Evolutionary conservation across 2,888 invertebrate genomes (phyloP).

Genomic region (Hanleya hanleyi): DNA sequence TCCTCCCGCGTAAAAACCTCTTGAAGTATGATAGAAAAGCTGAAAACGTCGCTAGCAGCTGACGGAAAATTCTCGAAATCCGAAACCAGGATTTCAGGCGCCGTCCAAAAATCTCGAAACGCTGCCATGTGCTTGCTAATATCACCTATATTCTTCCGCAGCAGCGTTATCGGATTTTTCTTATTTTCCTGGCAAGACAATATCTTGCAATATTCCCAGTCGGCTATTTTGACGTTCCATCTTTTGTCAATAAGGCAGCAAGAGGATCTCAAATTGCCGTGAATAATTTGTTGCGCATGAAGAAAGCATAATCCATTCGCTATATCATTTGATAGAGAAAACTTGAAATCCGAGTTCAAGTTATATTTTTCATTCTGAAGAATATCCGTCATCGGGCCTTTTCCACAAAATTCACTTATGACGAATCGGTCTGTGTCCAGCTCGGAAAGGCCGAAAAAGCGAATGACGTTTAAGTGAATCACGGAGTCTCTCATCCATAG

Average conservation of each 20-base stretch:
- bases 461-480: conserved; percentile 55
- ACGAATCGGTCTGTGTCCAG: conserved; percentile 45
- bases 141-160: conserved; percentile 23
- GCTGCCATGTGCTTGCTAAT: conserved; percentile 21
- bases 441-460: conserved; percentile 63
- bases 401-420: conserved; percentile 58
- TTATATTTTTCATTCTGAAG: conserved; percentile 58
- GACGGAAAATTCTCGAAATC: conserved; percentile 43
- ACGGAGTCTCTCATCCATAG: conserved; percentile 58
- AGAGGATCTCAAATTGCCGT: conserved; percentile 60
- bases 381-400: conserved; percentile 61
- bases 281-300: conserved; percentile 60
- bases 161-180: conserved; percentile 30
- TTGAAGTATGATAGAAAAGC: conserved; percentile 63
- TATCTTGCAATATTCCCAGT: conserved; percentile 60
- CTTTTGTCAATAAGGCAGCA: conserved; percentile 62
- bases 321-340: conserved; percentile 60
- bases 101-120: conserved; percentile 55
- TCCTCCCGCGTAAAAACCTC: conserved; percentile 64
- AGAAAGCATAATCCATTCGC: conserved; percentile 61
- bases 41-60: conserved; percentile 55
- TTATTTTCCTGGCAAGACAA: conserved; percentile 28
- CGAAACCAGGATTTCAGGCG: conserved; percentile 59
- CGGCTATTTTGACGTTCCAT: conserved; percentile 66
- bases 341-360: conserved; percentile 58